Evolutionary conservation across 2,888 invertebrate genomes (phyloP).

Genomic region (Hypena proboscidalis): DNA sequence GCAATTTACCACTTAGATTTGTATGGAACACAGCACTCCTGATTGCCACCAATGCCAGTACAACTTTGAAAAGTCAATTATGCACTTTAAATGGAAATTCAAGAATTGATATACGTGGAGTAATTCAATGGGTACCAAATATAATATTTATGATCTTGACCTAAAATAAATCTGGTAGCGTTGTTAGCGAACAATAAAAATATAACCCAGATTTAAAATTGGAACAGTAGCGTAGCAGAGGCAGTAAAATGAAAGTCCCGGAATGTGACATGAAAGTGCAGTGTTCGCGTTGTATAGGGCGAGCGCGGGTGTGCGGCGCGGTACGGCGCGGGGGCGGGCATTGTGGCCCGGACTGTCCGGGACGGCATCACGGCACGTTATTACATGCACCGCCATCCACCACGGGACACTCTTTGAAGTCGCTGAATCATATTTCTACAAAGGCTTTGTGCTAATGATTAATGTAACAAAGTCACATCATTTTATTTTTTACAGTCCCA

Average conservation of each 20-base stretch:
- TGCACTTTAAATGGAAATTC: background rate
- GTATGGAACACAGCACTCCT: conserved; percentile 13
- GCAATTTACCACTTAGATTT: no score
- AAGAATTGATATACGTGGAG: no score
- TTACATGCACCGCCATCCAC: no score
- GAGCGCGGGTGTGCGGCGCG: conserved; percentile 1
- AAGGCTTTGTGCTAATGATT: no score
- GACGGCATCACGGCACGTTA: conserved; percentile 17
- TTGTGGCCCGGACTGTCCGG: background rate
- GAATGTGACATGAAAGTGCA: background rate
- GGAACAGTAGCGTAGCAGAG: conserved; percentile 17
- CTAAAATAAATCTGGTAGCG: conserved; percentile 18
- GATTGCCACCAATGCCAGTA: conserved; percentile 3
- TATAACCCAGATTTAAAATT: conserved; percentile 25
- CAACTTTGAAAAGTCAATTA: conserved; percentile 1
- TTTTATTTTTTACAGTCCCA: no score
- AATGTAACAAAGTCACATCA: no score
- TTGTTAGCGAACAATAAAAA: conserved; percentile 18
- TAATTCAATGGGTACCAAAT: no score
- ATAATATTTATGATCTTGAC: conserved; percentile 1
- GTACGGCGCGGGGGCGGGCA: background rate
- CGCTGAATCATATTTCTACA: no score
- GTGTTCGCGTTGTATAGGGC: background rate
- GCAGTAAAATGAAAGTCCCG: conserved; percentile 11
- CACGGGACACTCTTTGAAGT: no score